These are phyloP conservation scores for Tetramorium alpestre DNA, from an alignment of 1,140 invertebrate species.

Conservation along the genomic window DNA sequence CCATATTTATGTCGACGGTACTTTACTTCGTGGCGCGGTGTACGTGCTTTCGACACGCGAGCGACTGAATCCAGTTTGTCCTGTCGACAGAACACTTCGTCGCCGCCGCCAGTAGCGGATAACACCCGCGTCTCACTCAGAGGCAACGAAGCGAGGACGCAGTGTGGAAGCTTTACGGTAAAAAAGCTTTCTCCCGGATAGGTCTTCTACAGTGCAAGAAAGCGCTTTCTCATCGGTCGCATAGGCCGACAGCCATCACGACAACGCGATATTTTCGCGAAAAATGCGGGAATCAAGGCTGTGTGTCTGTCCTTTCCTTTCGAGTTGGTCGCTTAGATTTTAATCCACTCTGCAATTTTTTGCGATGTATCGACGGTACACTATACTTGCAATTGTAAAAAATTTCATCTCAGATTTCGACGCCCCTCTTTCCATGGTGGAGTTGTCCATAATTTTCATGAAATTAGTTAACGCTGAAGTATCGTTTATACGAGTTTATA, in stretches of 20 bases:
- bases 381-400: not conserved
- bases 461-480: not conserved
- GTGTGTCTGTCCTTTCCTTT: not conserved
- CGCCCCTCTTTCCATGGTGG: not conserved
- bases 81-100: constrained; percentile 39
- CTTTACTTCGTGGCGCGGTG: constrained; percentile 16
- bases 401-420: not conserved
- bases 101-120: constrained; percentile 18
- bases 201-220: constrained; percentile 61
- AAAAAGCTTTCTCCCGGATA: constrained; percentile 73
- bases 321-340: constrained; percentile 9
- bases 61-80: constrained; percentile 48
- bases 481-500: not conserved
- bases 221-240: constrained; percentile 67
- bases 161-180: constrained; percentile 36
- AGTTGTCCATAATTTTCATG: not conserved
- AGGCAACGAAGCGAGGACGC: constrained; percentile 35
- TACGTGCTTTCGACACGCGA: constrained; percentile 59
- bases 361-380: not conserved
- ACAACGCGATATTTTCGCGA: constrained; percentile 40
- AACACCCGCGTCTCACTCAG: constrained; percentile 55
- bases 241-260: constrained; percentile 51
- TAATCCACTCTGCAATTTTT: constrained; percentile 35
- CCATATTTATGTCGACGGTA: constrained; percentile 29
- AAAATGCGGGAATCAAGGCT: constrained; percentile 24